Evolutionary conservation across 1,140 invertebrate species (phyloP).

Genomic region (Caerostris extrusa): DNA sequence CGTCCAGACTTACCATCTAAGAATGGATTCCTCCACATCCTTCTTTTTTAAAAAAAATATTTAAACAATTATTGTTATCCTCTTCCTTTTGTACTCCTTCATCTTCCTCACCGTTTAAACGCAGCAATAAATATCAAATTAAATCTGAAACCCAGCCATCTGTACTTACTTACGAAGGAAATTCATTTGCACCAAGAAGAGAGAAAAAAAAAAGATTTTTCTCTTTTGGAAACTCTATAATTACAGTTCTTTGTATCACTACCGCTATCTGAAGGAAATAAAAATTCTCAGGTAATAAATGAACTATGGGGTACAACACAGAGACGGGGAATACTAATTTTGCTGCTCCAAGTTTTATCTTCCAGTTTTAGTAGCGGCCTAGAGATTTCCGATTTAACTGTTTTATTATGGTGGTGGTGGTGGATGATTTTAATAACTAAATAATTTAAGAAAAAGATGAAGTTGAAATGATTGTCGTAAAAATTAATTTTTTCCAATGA

Average conservation of each 20-base stretch:
- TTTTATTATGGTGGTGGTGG: not conserved
- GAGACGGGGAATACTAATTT: conserved; percentile 40
- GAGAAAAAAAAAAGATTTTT: not conserved
- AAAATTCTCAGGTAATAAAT: conserved; percentile 62
- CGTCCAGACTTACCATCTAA: not conserved
- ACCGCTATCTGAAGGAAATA: conserved; percentile 35
- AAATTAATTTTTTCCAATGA: conserved; percentile 12
- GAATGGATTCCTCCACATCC: not conserved
- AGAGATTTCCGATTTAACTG: conserved; percentile 20
- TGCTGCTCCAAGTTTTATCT: conserved; percentile 25
- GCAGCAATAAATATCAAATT: conserved; percentile 62
- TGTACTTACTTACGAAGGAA: conserved; percentile 3
- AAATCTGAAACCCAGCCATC: conserved; percentile 23
- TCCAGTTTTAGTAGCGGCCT: not conserved
- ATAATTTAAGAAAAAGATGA: not conserved
- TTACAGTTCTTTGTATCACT: conserved; percentile 65
- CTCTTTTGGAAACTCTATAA: conserved; percentile 36
- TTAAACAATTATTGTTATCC: conserved; percentile 25
- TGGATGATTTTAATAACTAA: conserved; percentile 52
- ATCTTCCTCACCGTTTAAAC: not conserved
- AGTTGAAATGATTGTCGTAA: not conserved
- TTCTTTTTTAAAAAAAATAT: conserved; percentile 3
- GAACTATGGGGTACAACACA: conserved; percentile 14
- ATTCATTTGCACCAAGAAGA: conserved; percentile 12
- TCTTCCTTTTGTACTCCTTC: not conserved